Evolutionary conservation across 2,888 invertebrate genomes (phyloP), one percentile per base, ranked within the genome.

Genomic region (Aspidiotus destructor): DNA sequence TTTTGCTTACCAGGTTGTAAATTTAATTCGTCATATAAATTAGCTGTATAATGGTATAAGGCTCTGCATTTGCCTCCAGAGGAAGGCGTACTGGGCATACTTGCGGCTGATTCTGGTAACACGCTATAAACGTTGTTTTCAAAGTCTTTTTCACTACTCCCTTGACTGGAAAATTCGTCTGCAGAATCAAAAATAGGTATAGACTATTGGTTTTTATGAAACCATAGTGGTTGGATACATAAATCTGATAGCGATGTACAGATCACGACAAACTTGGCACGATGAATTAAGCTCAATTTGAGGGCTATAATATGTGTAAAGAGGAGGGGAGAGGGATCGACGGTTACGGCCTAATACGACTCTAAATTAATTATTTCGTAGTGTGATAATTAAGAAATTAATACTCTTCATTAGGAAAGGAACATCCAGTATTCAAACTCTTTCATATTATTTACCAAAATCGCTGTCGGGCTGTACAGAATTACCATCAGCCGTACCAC

Each of bases 391-490:
- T 48, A 6, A n/a, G 48, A 48, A 48, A 48, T n/a, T 48, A 13
- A 48, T n/a, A 13, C 6, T n/a, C n/a, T n/a, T n/a, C n/a, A n/a
- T n/a, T n/a, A n/a, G n/a, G n/a, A n/a, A n/a, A n/a, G n/a, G n/a
- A n/a, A n/a, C n/a, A n/a, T n/a, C n/a, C n/a, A n/a, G n/a, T n/a
- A n/a, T n/a, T n/a, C n/a, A 41, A 60, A 62, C 6, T 48, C 6
- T 48, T n/a, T 48, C 11, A 2, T 48, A 40, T 57, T 41, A 40
- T 58, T 79, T 79, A 84, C 87, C 87, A 76, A 89, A 89, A 77
- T 90, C 90, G 70, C 89, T 89, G 77, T 92, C 92, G 44, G 88
- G 90, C 76, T 89, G 90, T 77, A 87, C 88, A 15, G 91, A 91
- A 72, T 89, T 86, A 40, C 69, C 92, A 76, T 92, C 92, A 0